Base-by-base conservation (phyloP, 2,888 invertebrate genomes). In the Thymelicus lineola region DNA sequence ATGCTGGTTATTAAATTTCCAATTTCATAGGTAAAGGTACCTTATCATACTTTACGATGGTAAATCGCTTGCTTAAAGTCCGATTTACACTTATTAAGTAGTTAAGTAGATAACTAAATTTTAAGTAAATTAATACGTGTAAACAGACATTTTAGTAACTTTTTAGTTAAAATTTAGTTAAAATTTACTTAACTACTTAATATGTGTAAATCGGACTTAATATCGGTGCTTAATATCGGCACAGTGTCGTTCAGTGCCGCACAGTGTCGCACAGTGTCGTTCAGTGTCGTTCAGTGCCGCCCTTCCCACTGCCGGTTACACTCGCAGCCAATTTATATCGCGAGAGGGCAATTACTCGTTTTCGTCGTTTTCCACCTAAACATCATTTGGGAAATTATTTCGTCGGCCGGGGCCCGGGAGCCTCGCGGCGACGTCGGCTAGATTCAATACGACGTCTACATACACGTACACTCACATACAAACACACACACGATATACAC, bases 291-390 rank as follows among this genome's bases (percentile, higher is more conserved):
- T 12, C 42, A 42, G 71, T 71, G 60, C 66, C 50, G 68, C 80
- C 84, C 86, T 83, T 83, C 87, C 86, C 83, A 83, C 83, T 85
- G 83, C 84, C 86, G 86, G 87, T 82, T 85, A 86, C 86, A 87
- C 87, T 87, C 89, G 89, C 88, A 85, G 88, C 86, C 89, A 90
- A 90, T 90, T 90, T 91, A 89, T 89, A 88, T 82, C 79, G 85
- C 87, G 86, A 86, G 89, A 84, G 86, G 89, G 89, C 88, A 88
- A 90, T 90, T 89, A 89, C 88, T 81, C 82, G 82, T 83, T 88
- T 87, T 86, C 88, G 85, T 82, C 87, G 82, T 85, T 88, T 89
- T 86, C 79, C 79, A 82, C 79, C 82, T 83, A 87, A 90, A 90
- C 84, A 86, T 89, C 86, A 87, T 91, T 87, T 83, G 79, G 82